phyloP scores from a whole-genome alignment of 2,113 vertebrate species.

The Eclectus roratus region DNA sequence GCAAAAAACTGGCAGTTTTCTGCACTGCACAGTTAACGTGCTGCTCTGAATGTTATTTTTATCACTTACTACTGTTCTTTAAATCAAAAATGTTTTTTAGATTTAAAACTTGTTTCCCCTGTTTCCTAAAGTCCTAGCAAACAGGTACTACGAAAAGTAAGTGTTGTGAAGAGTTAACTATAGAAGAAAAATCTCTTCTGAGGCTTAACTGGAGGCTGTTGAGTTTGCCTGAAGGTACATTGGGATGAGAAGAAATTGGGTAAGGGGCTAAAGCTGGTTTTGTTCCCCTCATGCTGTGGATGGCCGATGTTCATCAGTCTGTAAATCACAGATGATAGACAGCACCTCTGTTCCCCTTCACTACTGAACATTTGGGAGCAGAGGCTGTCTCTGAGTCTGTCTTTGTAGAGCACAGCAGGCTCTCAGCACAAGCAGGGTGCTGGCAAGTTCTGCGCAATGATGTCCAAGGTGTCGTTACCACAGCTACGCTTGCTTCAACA shows the following conservation, averaged over 20 bases:
- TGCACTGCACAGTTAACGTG: neutral
- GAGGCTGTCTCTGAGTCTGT: neutral
- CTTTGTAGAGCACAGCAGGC: neutral
- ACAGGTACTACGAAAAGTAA: neutral
- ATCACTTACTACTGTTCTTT: neutral
- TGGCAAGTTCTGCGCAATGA: neutral
- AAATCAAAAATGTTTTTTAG: accelerated
- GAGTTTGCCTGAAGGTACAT: neutral
- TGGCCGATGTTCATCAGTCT: neutral
- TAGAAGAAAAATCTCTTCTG: neutral
- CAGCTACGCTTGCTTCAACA: neutral
- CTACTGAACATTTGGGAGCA: neutral
- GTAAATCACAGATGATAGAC: neutral
- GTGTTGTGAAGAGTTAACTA: neutral
- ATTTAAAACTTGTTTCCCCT: neutral
- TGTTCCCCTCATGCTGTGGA: neutral
- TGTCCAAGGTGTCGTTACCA: neutral
- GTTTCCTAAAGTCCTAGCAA: neutral
- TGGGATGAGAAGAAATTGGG: neutral
- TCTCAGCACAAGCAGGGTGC: neutral
- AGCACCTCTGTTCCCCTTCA: neutral
- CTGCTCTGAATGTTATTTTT: neutral
- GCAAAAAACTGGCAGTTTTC: neutral
- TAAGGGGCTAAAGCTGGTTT: neutral
- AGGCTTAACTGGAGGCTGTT: neutral